Conservation (phyloP, 2,113 vertebrate species). For the Tympanuchus pallidicinctus region DNA sequence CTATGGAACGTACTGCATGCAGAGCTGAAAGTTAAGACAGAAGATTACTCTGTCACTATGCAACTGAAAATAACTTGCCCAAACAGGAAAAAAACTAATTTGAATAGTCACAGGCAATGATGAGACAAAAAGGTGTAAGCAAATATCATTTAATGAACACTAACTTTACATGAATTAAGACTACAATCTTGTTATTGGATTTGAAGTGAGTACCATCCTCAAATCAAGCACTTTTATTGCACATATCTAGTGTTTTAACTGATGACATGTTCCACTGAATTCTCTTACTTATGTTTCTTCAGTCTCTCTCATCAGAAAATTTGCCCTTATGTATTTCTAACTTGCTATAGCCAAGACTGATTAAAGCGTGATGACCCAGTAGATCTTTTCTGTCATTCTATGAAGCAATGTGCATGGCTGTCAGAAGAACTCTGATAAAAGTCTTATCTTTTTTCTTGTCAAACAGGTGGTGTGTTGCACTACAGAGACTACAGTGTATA, state of each 20-base stretch:
- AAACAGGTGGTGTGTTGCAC: background rate
- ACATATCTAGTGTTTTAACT: constrained; percentile 1
- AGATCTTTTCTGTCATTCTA: background rate
- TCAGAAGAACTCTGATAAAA: background rate
- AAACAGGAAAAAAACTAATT: background rate
- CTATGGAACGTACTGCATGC: background rate
- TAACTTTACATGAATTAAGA: background rate
- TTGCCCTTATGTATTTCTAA: background rate
- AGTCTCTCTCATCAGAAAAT: background rate
- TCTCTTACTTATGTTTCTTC: background rate
- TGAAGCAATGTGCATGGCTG: background rate
- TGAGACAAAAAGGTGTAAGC: background rate
- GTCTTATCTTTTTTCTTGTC: background rate
- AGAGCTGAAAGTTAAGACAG: background rate
- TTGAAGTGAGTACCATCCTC: background rate
- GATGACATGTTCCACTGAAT: background rate
- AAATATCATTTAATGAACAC: background rate
- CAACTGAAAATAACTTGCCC: background rate
- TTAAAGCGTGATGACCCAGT: background rate
- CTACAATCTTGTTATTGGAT: background rate
- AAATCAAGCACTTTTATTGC: background rate
- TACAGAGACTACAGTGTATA: background rate
- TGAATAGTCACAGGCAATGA: background rate
- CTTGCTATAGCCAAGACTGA: background rate
- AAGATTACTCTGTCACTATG: background rate